Evolutionary conservation across 2,113 vertebrate genomes (phyloP).

Genomic region (Oncorhynchus mykiss): DNA sequence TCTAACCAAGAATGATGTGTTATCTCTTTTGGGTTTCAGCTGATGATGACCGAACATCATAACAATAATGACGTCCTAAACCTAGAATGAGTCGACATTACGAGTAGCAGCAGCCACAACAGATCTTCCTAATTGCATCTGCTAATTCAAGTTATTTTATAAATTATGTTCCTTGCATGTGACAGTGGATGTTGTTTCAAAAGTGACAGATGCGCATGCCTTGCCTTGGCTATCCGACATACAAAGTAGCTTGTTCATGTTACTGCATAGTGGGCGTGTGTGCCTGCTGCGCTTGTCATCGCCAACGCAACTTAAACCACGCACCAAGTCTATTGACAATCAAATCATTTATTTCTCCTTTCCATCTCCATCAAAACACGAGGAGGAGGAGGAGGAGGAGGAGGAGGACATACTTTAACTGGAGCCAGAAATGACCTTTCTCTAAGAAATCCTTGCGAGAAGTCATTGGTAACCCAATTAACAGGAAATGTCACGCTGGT

Average conservation of each 20-base stretch:
- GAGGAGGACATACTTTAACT: constrained; percentile 57
- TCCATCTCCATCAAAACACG: constrained; percentile 42
- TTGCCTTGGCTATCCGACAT: constrained; percentile 16
- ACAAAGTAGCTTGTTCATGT: constrained; percentile 43
- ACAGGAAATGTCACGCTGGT: constrained; percentile 78
- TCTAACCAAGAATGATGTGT: background rate
- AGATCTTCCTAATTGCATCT: background rate
- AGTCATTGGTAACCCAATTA: constrained; percentile 77
- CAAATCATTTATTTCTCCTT: constrained; percentile 34
- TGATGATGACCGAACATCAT: background rate
- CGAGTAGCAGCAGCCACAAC: background rate
- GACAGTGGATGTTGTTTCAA: constrained; percentile 8
- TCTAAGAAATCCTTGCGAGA: constrained; percentile 54
- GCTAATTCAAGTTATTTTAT: constrained; percentile 5
- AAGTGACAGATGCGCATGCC: background rate
- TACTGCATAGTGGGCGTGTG: constrained; percentile 45
- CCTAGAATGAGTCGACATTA: background rate
- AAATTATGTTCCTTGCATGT: background rate
- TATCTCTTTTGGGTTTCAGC: background rate
- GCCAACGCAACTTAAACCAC: constrained; percentile 21
- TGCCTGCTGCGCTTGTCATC: background rate
- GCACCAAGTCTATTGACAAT: constrained; percentile 43
- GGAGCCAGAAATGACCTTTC: constrained; percentile 74
- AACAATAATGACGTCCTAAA: background rate
- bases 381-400: constrained; percentile 17